phyloP scores from a whole-genome alignment of 2,113 vertebrate genomes.

The human (Homo sapiens) region DNA sequence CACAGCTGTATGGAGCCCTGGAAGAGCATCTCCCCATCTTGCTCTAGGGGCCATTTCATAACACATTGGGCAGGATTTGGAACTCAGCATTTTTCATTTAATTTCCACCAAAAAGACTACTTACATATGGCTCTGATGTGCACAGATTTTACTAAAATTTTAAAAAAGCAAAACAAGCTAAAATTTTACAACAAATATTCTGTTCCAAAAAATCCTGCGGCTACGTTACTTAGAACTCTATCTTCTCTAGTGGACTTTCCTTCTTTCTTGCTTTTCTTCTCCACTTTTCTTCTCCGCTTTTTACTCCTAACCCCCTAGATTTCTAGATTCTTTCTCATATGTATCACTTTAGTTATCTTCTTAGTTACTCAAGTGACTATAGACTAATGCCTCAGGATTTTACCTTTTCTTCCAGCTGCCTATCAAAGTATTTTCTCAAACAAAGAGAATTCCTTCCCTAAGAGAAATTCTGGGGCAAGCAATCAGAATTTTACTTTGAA shows the following conservation, averaged over 20 bases:
- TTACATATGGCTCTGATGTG: not conserved
- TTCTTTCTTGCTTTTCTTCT: not conserved
- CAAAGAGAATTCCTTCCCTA: not conserved
- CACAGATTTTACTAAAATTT: not conserved
- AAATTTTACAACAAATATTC: not conserved
- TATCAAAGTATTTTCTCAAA: not conserved
- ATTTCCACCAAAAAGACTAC: not conserved
- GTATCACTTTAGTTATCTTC: not conserved
- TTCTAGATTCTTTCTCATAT: not conserved
- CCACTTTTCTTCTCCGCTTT: not conserved
- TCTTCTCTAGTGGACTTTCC: not conserved
- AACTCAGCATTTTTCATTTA: not conserved
- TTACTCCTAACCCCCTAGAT: not conserved
- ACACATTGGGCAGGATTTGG: not conserved
- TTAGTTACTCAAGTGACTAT: not conserved
- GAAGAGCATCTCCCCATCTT: not conserved
- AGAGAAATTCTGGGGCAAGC: not conserved
- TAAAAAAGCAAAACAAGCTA: conserved; percentile 5
- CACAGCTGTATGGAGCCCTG: not conserved
- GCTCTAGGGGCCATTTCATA: not conserved
- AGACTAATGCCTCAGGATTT: not conserved
- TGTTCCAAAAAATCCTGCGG: rapidly evolving
- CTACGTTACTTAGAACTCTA: not conserved
- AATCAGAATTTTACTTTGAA: not conserved
- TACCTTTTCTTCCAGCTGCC: not conserved